Evolutionary conservation across 2,113 vertebrate species (phyloP).

Genomic region (Paraplagusia blochii): DNA sequence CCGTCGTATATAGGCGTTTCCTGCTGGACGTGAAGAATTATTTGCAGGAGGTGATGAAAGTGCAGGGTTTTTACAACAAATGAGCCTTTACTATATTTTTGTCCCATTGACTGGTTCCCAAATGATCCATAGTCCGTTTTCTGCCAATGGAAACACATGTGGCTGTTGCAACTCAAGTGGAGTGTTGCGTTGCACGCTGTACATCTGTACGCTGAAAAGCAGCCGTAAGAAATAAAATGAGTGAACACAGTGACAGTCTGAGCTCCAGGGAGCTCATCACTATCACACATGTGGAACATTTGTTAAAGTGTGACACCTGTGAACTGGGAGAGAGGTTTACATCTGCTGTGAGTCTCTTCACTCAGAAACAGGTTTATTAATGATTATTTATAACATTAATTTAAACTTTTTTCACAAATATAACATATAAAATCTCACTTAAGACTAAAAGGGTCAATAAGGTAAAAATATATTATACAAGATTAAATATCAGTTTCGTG

Average conservation of each 20-base stretch:
- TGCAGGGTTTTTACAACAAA: conserved; percentile 6
- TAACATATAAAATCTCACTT: conserved; percentile 4
- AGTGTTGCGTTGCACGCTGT: conserved; percentile 7
- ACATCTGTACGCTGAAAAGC: conserved; percentile 52
- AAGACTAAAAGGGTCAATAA: conserved; percentile 14
- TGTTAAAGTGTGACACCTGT: conserved; percentile 11
- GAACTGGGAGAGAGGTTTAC: conserved; percentile 30
- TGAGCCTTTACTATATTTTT: neutral
- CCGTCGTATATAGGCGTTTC: neutral
- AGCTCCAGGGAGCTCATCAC: conserved; percentile 35
- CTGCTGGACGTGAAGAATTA: too few relatives aligned
- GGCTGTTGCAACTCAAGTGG: conserved; percentile 37
- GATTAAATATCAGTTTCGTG: conserved; percentile 8
- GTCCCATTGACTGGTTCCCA: conserved; percentile 9
- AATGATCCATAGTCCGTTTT: conserved; percentile 18
- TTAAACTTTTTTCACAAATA: conserved; percentile 37
- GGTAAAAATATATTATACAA: conserved; percentile 5
- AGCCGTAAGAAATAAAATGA: conserved; percentile 41
- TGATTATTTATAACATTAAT: conserved; percentile 34
- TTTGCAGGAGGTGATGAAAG: neutral
- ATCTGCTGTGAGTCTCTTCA: conserved; percentile 42
- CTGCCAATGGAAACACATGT: conserved; percentile 47
- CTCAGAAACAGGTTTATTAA: neutral
- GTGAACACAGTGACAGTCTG: conserved; percentile 25
- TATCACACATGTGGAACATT: conserved; percentile 45